Evolutionary conservation across 2,888 invertebrate genomes (phyloP).

Genomic region (Leuctra nigra): DNA sequence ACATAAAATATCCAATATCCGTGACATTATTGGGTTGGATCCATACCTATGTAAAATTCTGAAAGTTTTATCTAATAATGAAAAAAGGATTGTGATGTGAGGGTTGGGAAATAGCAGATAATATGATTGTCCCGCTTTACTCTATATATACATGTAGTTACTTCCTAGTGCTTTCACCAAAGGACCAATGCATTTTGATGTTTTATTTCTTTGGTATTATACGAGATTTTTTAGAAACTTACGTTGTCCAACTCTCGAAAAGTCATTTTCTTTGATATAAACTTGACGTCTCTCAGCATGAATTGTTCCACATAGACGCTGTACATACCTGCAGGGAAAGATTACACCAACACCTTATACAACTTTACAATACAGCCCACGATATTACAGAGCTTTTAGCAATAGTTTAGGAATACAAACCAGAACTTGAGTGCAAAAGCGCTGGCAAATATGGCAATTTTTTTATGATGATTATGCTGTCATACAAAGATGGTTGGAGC

Average conservation of each 20-base stretch:
- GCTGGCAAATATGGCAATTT: constrained; percentile 96
- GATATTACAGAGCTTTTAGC: neutral
- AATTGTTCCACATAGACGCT: constrained; percentile 94
- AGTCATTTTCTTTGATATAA: constrained; percentile 86
- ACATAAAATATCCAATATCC: too few relatives aligned
- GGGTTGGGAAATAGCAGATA: too few relatives aligned
- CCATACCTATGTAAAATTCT: too few relatives aligned
- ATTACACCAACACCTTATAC: neutral
- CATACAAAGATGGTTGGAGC: constrained; percentile 96
- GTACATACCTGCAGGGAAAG: constrained; percentile 78
- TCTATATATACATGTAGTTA: too few relatives aligned
- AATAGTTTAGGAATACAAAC: constrained; percentile 40
- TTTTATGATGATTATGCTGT: constrained; percentile 96
- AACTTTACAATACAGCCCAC: neutral
- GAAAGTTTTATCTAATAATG: too few relatives aligned
- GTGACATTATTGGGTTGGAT: too few relatives aligned
- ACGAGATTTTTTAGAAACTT: neutral
- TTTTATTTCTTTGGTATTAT: too few relatives aligned
- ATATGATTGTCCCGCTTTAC: too few relatives aligned
- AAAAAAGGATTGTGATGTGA: too few relatives aligned
- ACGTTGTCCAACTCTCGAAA: constrained; percentile 83
- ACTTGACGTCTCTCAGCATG: constrained; percentile 85
- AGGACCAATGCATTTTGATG: neutral
- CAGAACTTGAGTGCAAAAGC: constrained; percentile 79
- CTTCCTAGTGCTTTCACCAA: neutral